Conservation (phyloP, 2,797 vertebrate species). For the Myiotriccus ornatus region DNA sequence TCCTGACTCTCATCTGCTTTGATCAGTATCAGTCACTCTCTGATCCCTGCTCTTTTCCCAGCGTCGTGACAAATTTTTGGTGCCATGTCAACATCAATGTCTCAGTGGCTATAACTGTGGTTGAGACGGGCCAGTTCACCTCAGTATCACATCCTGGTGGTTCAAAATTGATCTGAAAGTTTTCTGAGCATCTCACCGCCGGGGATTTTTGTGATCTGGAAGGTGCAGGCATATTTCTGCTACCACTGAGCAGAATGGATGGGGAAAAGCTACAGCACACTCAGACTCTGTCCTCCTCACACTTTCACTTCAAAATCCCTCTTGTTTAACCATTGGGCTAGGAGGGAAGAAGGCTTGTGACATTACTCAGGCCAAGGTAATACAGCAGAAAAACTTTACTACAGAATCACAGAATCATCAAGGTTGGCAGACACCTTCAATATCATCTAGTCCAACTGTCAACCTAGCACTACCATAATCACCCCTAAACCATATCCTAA, state of each 20-base stretch:
- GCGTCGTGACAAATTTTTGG: neutral
- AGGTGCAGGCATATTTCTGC: neutral
- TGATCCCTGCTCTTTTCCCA: neutral
- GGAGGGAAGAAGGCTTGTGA: neutral
- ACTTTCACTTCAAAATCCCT: neutral
- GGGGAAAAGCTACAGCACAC: neutral
- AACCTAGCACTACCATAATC: fast-evolving
- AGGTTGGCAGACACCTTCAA: neutral
- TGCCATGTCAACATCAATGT: neutral
- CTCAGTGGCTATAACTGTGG: neutral
- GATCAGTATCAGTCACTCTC: constrained; percentile 57
- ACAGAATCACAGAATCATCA: neutral
- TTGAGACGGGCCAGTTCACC: neutral
- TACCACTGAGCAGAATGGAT: neutral
- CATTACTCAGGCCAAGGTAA: neutral
- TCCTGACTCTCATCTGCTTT: constrained; percentile 63
- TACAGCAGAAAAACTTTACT: neutral
- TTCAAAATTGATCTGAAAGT: neutral
- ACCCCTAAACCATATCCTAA: neutral
- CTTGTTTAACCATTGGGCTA: neutral
- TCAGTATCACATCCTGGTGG: neutral
- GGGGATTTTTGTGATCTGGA: neutral
- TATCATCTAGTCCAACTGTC: neutral
- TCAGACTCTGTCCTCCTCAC: neutral
- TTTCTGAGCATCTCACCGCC: neutral